A percentile compares a stretch with the other conserved stretches of the same genome.
These are phyloP conservation scores for Hephaestus fuliginosus DNA, from an alignment of 2,797 vertebrate species.

Conservation along the genomic window DNA sequence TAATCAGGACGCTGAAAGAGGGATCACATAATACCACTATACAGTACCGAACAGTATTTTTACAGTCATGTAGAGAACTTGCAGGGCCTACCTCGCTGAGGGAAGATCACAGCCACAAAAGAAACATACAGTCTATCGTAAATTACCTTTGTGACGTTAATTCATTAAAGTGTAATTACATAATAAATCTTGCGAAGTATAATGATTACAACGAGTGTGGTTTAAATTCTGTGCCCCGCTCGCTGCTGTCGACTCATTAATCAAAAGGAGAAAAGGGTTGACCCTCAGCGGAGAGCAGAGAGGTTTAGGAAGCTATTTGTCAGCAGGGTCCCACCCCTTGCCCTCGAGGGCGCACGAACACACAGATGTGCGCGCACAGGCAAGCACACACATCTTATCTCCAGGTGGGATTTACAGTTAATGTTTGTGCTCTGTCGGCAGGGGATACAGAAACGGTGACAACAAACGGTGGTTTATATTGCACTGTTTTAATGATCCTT, in stretches of 20 bases:
- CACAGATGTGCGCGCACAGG: not conserved
- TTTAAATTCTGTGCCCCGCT: slow-evolving; percentile 69
- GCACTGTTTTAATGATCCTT: not conserved
- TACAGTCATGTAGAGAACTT: slow-evolving; percentile 10
- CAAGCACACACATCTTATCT: slow-evolving; percentile 10
- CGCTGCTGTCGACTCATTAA: slow-evolving; percentile 67
- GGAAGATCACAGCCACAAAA: slow-evolving; percentile 29
- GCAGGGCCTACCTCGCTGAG: not conserved
- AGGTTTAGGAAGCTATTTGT: slow-evolving; percentile 66
- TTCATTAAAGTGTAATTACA: slow-evolving; percentile 77
- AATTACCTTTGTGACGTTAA: slow-evolving; percentile 52
- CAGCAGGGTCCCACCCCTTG: slow-evolving; percentile 20
- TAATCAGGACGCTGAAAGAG: too few relatives aligned
- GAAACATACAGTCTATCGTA: slow-evolving; percentile 36
- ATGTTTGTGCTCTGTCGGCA: slow-evolving; percentile 50
- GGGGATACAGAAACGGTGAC: not conserved
- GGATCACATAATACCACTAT: too few relatives aligned
- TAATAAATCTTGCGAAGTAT: slow-evolving; percentile 78
- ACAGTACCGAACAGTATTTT: not conserved
- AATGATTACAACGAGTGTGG: slow-evolving; percentile 60
- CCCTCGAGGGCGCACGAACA: slow-evolving; percentile 31
- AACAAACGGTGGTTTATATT: not conserved
- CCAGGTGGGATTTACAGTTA: slow-evolving; percentile 14
- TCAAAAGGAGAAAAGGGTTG: slow-evolving; percentile 64
- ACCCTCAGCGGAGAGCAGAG: slow-evolving; percentile 58